Percentiles rank a stretch among this genome's conserved stretches.
phyloP scores from a whole-genome alignment of 2,113 vertebrate genomes.

The Centrocercus urophasianus region DNA sequence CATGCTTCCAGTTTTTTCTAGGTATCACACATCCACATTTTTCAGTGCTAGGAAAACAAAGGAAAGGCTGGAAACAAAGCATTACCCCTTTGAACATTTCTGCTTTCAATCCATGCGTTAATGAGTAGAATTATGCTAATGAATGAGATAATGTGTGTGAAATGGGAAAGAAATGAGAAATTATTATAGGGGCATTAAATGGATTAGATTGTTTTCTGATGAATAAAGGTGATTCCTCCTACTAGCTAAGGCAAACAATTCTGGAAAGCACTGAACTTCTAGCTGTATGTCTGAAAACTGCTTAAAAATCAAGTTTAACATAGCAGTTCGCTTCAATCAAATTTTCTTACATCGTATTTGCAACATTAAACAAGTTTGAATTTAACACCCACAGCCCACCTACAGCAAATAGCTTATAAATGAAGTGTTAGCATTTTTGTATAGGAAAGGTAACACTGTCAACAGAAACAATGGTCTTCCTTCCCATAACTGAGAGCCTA shows the following conservation, averaged over 20 bases:
- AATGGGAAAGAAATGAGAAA: conserved; percentile 19
- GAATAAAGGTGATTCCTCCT: not conserved
- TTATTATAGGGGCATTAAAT: not conserved
- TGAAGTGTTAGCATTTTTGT: not conserved
- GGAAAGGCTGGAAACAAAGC: not conserved
- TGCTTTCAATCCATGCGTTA: not conserved
- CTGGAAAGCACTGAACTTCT: not conserved
- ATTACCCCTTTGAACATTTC: accelerated
- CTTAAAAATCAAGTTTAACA: conserved; percentile 16
- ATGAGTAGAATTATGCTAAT: not conserved
- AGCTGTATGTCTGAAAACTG: not conserved
- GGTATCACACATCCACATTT: not conserved
- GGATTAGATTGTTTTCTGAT: not conserved
- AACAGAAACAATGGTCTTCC: not conserved
- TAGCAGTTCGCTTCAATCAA: not conserved
- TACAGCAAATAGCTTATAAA: not conserved
- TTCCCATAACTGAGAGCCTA: not conserved
- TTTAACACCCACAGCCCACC: conserved; percentile 3
- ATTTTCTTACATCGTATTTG: conserved; percentile 1
- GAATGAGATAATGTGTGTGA: not conserved
- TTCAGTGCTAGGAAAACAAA: not conserved
- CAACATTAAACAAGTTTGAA: not conserved
- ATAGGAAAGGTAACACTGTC: not conserved
- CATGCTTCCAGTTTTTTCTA: not conserved
- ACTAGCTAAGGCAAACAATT: not conserved